Percentiles rank a stretch among this genome's conserved stretches.
These are phyloP conservation scores for Strongylocentrotus purpuratus DNA, from an alignment of 35 echinoderm and acorn worm genomes.

Conservation along the genomic window DNA sequence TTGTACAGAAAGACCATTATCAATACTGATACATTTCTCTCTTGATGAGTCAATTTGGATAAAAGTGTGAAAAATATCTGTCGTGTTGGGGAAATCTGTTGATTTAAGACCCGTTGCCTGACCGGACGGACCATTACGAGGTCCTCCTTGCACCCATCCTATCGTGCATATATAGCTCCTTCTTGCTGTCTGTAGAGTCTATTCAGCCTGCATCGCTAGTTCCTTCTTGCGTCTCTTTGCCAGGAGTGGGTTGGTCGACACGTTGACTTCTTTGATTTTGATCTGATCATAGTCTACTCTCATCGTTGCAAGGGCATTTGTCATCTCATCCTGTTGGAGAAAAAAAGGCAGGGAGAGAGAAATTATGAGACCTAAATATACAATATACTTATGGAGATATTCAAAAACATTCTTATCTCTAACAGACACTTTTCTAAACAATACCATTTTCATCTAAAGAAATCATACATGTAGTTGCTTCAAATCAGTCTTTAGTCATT, in stretches of 20 bases:
- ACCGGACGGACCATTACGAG: too few species aligned
- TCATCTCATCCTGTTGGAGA: constrained; percentile 89
- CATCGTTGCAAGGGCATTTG: constrained; percentile 95
- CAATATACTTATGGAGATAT: not conserved
- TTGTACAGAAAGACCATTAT: not conserved
- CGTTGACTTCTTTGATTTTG: constrained; percentile 81
- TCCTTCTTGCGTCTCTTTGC: constrained; percentile 80
- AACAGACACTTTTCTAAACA: too few species aligned
- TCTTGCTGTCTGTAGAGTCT: not conserved
- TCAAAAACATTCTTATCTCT: too few species aligned
- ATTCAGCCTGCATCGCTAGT: constrained; percentile 10
- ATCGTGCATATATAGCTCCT: not conserved
- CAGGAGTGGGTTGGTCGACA: constrained; percentile 81
- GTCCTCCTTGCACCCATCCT: not conserved
- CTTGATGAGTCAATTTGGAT: not conserved
- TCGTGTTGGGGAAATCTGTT: not conserved
- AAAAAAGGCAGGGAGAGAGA: not conserved
- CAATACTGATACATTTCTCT: not conserved
- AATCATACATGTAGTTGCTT: too few species aligned
- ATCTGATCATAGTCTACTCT: constrained; percentile 88
- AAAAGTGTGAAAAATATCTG: not conserved
- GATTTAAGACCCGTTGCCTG: not conserved
- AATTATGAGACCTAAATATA: not conserved
- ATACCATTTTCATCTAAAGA: too few species aligned
- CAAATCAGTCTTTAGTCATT: too few species aligned